These are phyloP conservation scores for Daboia siamensis DNA, from an alignment of 2,113 vertebrate genomes.

Conservation along the genomic window DNA sequence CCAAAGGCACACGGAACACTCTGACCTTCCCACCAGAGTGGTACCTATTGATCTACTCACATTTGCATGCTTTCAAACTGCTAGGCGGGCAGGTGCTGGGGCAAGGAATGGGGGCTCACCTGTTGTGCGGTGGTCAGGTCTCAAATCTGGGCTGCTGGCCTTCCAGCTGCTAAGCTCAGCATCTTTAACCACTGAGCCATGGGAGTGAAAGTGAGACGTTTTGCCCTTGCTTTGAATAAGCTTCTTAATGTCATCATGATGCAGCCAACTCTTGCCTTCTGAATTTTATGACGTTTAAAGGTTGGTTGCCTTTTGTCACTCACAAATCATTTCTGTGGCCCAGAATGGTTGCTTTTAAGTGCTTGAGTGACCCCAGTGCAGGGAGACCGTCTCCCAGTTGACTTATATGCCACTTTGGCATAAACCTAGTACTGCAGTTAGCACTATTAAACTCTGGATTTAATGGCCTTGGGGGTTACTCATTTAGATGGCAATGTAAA, in stretches of 20 bases:
- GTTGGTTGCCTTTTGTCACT: not conserved
- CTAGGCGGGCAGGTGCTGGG: not conserved
- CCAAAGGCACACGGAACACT: not conserved
- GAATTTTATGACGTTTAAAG: not conserved
- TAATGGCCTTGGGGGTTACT: not conserved
- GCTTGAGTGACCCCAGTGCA: not conserved
- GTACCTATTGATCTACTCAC: not conserved
- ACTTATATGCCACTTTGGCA: not conserved
- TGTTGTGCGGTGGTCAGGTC: not conserved
- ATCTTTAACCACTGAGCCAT: not conserved
- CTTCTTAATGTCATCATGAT: not conserved
- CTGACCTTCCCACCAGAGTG: not conserved
- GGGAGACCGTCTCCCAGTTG: not conserved
- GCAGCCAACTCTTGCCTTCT: not conserved
- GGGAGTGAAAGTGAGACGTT: not conserved
- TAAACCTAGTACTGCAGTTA: not conserved
- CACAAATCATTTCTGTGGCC: not conserved
- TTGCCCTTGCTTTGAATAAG: not conserved
- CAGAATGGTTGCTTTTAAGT: not conserved
- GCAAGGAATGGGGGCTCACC: not conserved
- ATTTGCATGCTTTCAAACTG: not conserved
- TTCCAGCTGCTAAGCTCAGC: not conserved
- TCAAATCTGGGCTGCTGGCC: not conserved
- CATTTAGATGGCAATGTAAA: not conserved
- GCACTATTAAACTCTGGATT: not conserved